These are phyloP conservation scores for Scolanthus callimorphus DNA, from an alignment of 92 coral and sea anemone species.

Conservation along the genomic window DNA sequence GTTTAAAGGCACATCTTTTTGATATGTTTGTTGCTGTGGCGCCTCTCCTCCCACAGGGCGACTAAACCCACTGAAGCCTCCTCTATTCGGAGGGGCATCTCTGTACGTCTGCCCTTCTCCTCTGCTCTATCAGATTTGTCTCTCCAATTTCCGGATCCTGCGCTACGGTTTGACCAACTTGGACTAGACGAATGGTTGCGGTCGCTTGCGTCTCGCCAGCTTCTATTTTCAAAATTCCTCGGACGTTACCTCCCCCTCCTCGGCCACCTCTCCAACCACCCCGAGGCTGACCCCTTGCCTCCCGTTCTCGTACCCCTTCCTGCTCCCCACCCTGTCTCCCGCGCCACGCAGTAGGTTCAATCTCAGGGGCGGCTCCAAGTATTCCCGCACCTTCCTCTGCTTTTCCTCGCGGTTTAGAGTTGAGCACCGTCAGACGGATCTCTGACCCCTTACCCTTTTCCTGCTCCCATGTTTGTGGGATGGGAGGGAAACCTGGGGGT, in stretches of 20 bases:
- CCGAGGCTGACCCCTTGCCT: background rate
- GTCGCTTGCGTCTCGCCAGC: background rate
- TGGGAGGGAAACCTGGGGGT: slow-evolving; percentile 74
- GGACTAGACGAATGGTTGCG: background rate
- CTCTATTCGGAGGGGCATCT: background rate
- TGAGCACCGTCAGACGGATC: slow-evolving; percentile 49
- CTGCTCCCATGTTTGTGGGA: slow-evolving; percentile 56
- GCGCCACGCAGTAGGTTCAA: background rate
- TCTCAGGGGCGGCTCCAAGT: slow-evolving; percentile 2
- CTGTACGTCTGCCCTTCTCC: background rate
- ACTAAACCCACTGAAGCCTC: background rate
- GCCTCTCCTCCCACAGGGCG: background rate
- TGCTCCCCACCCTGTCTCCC: slow-evolving; percentile 4
- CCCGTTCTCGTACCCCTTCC: slow-evolving; percentile 3
- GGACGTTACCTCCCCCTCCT: slow-evolving; percentile 2
- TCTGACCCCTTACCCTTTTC: slow-evolving; percentile 9
- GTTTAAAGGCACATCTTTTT: background rate
- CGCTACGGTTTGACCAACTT: background rate
- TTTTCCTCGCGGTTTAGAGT: slow-evolving; percentile 34
- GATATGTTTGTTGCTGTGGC: background rate
- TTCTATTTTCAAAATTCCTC: slow-evolving; percentile 1
- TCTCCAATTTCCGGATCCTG: background rate
- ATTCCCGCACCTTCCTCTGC: slow-evolving; percentile 1
- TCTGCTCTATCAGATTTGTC: background rate
- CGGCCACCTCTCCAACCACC: slow-evolving; percentile 4